phyloP scores from a whole-genome alignment of 2,888 invertebrate species.

The Dione juno region DNA sequence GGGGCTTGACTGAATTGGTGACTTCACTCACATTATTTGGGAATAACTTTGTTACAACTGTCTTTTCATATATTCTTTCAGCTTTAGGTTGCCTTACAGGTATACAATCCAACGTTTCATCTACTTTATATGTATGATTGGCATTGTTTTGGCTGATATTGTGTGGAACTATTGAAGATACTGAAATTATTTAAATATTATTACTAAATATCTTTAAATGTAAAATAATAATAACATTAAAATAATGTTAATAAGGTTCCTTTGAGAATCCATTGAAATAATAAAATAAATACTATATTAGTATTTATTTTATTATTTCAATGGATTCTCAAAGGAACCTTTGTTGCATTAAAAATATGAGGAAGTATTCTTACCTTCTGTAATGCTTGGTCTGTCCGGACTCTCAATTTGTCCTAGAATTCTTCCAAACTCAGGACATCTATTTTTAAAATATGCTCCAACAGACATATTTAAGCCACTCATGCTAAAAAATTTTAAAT shows the following conservation, averaged over 20 bases:
- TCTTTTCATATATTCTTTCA: conserved; percentile 44
- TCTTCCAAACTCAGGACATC: conserved; percentile 67
- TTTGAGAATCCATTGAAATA: too few relatives aligned
- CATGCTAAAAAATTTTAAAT: conserved; percentile 50
- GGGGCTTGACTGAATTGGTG: conserved; percentile 24
- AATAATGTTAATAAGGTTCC: too few relatives aligned
- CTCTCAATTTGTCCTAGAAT: conserved; percentile 66
- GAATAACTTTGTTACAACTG: conserved; percentile 31
- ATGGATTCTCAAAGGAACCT: too few relatives aligned
- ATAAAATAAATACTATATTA: too few relatives aligned
- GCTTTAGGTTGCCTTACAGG: conserved; percentile 69
- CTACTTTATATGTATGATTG: conserved; percentile 56
- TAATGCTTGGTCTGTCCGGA: conserved; percentile 68
- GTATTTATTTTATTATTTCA: too few relatives aligned
- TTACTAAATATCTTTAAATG: too few relatives aligned
- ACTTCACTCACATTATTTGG: conserved; percentile 26
- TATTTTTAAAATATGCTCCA: conserved; percentile 71
- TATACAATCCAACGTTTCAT: conserved; percentile 67
- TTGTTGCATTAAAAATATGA: background rate
- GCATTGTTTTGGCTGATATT: conserved; percentile 49
- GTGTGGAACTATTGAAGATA: conserved; percentile 50
- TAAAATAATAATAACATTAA: too few relatives aligned
- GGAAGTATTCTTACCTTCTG: conserved; percentile 61
- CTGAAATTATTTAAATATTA: conserved; percentile 47
- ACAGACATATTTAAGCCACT: conserved; percentile 67